Evolutionary conservation across 2,113 vertebrate species (phyloP), one percentile per base, ranked within the genome.

Genomic region (Limanda limanda): DNA sequence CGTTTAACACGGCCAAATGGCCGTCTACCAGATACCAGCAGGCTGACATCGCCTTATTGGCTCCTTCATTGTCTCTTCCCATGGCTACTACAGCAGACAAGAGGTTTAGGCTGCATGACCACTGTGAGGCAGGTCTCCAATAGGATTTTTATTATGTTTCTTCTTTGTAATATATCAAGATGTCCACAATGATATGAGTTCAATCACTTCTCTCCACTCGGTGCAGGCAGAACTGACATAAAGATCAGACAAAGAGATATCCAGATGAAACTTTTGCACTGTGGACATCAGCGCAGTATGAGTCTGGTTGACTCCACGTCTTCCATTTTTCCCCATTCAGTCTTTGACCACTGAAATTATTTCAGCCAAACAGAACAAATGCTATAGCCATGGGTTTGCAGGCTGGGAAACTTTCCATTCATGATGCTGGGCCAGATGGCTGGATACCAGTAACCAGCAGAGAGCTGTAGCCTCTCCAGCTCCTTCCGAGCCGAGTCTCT

Each of bases 401-500:
- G 74, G 76, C 77, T 88, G 85, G 82, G 77, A 87, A 82, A 77
- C 73, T 71, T 87, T 88, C 80, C 81, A 80, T 48, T 73, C 55
- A 60, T 47, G 83, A 54, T 55, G 20, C 61, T n/a, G 56, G 24
- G 87, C 88, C 90, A 92, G 71, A 84, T 92, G 88, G 89, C 90
- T 77, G 12, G 0, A 35, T 23, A 71, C 82, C 89, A 90, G 82
- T 15, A 35, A 71, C 79, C 85, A 75, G 76, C 78, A 4, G 78
- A 86, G 77, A 5, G 31, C 57, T 67, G 66, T 27, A 48, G 45
- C 45, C 45, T 48, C 45, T 18, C 14, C 45, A 68, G 81, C 67
- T 83, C 79, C 66, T 70, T 83, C 51, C 80, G 81, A 54, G 27
- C 56, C 52, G 60, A 42, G 62, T 73, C 63, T 79, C 68, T 20